These are phyloP conservation scores for Tonatia bakeri DNA, from an alignment of 2,113 vertebrate genomes.

Conservation along the genomic window DNA sequence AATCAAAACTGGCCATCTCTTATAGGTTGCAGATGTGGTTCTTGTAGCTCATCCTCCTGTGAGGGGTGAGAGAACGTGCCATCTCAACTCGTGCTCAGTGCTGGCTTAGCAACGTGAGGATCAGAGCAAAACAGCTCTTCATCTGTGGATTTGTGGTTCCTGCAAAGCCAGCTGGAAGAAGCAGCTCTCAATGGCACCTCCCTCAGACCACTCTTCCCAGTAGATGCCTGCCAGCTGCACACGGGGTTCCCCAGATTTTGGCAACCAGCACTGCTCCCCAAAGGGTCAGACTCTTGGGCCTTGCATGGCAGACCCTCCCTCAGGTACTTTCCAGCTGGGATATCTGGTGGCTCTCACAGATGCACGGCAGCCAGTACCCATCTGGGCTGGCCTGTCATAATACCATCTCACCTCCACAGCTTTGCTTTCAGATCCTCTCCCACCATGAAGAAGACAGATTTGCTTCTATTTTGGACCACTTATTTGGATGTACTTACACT, in stretches of 20 bases:
- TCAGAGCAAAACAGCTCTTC: not conserved
- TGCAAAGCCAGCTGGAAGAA: not conserved
- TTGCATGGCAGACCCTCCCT: not conserved
- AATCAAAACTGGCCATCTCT: slow-evolving; percentile 39
- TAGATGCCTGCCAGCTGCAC: not conserved
- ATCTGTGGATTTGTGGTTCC: not conserved
- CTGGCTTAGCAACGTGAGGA: not conserved
- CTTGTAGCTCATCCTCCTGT: not conserved
- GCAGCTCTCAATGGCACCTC: not conserved
- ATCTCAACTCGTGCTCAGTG: not conserved
- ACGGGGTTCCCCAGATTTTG: not conserved
- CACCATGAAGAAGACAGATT: rapidly evolving
- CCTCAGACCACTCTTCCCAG: not conserved
- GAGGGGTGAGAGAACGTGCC: not conserved
- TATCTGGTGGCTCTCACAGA: not conserved
- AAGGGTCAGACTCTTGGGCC: not conserved
- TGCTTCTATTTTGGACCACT: too few species aligned
- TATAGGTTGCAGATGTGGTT: not conserved
- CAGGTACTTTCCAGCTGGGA: not conserved
- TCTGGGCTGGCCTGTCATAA: not conserved
- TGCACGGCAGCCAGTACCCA: not conserved
- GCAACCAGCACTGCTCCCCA: not conserved
- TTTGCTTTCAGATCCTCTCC: not conserved
- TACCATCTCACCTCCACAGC: not conserved
- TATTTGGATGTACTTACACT: not conserved